These are phyloP conservation scores for Clarias macrocephalus DNA, from an alignment of 2,113 vertebrate species.

Conservation along the genomic window DNA sequence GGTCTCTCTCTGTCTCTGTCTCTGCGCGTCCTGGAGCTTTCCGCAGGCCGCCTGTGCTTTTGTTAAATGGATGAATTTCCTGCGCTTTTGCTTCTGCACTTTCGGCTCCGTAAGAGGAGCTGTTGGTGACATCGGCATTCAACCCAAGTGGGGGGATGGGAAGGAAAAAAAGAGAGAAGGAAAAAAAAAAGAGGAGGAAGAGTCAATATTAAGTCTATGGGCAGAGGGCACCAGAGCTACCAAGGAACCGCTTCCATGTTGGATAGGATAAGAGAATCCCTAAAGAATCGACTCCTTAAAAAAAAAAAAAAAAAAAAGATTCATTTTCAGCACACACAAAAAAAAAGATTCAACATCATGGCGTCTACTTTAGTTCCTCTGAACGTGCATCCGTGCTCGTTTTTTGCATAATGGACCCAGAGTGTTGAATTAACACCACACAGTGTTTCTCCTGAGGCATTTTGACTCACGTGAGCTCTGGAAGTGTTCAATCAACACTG, in stretches of 20 bases:
- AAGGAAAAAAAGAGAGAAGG: conserved; percentile 14
- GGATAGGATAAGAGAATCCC: background rate
- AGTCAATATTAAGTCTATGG: conserved; percentile 43
- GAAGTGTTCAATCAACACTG: background rate
- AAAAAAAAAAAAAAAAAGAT: background rate
- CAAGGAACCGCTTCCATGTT: conserved; percentile 28
- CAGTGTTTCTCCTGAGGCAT: too few relatives aligned
- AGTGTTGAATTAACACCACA: too few relatives aligned
- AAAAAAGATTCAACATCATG: background rate
- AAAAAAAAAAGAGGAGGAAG: conserved; percentile 45
- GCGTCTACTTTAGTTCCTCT: background rate
- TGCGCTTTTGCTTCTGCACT: conserved; percentile 49
- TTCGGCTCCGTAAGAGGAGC: conserved; percentile 50
- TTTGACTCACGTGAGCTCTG: too few relatives aligned
- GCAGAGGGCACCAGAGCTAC: conserved; percentile 38
- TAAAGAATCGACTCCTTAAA: background rate
- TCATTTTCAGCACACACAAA: background rate
- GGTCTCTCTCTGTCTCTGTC: background rate
- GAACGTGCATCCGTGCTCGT: too few relatives aligned
- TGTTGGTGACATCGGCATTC: conserved; percentile 56
- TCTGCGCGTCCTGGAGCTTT: background rate
- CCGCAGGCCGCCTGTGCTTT: conserved; percentile 24
- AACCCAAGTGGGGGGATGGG: conserved; percentile 53
- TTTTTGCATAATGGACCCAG: too few relatives aligned
- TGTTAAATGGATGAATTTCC: conserved; percentile 34